Conservation (phyloP, 1,140 invertebrate genomes). For the Physella acuta region DNA sequence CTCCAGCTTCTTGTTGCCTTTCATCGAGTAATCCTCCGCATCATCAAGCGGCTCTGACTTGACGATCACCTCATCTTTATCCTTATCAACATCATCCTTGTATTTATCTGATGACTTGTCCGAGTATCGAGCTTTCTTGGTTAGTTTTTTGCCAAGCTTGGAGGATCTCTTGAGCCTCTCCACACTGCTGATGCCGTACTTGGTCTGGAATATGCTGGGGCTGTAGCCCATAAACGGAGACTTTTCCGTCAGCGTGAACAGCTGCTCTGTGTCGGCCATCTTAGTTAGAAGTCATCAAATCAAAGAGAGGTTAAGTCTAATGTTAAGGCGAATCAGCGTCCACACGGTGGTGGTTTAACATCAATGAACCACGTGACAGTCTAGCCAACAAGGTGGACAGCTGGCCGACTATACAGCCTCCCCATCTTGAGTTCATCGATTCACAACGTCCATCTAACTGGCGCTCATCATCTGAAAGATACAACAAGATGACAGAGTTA, state of each 20-base stretch:
- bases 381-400: no score
- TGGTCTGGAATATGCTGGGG: not conserved
- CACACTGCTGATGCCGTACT: not conserved
- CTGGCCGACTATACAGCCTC: no score
- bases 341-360: no score
- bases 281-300: no score
- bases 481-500: no score
- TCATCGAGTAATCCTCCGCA: not conserved
- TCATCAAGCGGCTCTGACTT: not conserved
- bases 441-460: no score
- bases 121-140: not conserved
- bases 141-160: not conserved
- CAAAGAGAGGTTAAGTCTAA: no score
- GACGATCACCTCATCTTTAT: not conserved
- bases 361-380: no score
- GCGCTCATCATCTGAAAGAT: no score
- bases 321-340: no score
- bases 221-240: not conserved
- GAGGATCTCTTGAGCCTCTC: not conserved
- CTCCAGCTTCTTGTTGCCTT: not conserved
- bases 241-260: not conserved
- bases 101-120: not conserved
- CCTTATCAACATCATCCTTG: not conserved
- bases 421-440: no score
- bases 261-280: not conserved